Conservation (phyloP, 2,888 invertebrate genomes). For the Meganola albula region DNA sequence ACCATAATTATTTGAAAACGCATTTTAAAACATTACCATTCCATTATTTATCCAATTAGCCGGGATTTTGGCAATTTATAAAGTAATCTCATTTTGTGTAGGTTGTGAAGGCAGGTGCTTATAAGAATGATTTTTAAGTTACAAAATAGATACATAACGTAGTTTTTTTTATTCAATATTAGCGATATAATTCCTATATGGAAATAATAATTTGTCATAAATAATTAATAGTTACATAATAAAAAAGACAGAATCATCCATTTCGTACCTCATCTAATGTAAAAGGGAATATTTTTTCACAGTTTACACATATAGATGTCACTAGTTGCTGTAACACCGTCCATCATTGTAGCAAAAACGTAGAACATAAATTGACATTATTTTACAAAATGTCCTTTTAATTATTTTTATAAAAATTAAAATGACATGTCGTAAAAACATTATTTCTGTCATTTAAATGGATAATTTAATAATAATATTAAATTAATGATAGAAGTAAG, state of each 20-base stretch:
- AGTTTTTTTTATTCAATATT: conserved; percentile 5
- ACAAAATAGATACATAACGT: conserved; percentile 9
- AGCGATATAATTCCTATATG: too few species aligned
- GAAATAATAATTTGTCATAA: conserved; percentile 21
- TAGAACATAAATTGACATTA: conserved; percentile 21
- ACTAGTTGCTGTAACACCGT: conserved; percentile 35
- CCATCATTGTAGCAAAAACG: conserved; percentile 26
- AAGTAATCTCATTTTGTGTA: conserved; percentile 64
- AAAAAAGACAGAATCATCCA: conserved; percentile 37
- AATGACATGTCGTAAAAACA: conserved; percentile 10
- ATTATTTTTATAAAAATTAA: conserved; percentile 6
- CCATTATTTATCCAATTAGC: conserved; percentile 37
- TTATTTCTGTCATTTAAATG: conserved; percentile 52
- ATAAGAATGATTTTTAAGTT: conserved; percentile 26
- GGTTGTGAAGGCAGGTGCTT: conserved; percentile 57
- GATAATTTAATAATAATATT: conserved; percentile 62
- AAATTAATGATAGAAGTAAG: conserved; percentile 59
- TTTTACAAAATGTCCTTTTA: conserved; percentile 9
- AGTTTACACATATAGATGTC: conserved; percentile 14
- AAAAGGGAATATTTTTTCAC: conserved; percentile 51
- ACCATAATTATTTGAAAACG: conserved; percentile 24
- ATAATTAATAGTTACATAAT: too few species aligned
- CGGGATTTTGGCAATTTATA: conserved; percentile 59
- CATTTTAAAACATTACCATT: conserved; percentile 49
- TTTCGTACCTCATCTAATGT: conserved; percentile 46